Evolutionary conservation across 1,140 invertebrate species (phyloP), one percentile per base, ranked within the genome.

Genomic region (Neodiprion lecontei): DNA sequence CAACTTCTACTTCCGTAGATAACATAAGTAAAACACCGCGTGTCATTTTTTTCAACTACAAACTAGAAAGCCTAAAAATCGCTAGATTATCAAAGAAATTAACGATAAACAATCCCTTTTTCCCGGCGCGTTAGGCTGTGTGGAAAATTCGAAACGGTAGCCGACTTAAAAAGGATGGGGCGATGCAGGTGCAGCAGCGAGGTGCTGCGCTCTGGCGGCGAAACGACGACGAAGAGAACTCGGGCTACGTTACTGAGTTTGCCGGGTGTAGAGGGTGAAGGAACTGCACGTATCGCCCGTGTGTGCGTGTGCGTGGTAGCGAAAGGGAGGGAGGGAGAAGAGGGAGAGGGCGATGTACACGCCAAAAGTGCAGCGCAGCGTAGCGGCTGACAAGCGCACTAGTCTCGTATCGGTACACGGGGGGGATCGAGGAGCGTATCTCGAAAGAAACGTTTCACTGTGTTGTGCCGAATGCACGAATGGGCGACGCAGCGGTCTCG

Each of bases 141-240:
- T 40, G 28, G 28, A 40, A 61, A 61, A 61, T 40, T 40, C 53
- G 53, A 61, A 17, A 61, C 11, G 9, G 8, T 14, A 17, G n/a
- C n/a, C n/a, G 9, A 5, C 11, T 61, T 17, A 5, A 61, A 61
- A 53, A 53, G 10, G 50, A 53, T 53, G 53, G 11, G 4, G 11
- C 4, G n/a, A 61, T 17, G 53, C 53, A 61, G 53, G 8, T 61
- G 53, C 53, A 61, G 53, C 53, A 61, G 8, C 53, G 53, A 61
- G 53, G 53, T 61, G 53, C 53, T 61, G 53, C 53, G 53, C 53
- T 61, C 53, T 61, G n/a, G 53, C 53, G 53, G 53, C 53, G 53
- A 5, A 61, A 40, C 28, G 28, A 40, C 28, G 1, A 40, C 28
- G 28, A 40, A 40, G 28, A 40, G 28, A 40, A 40, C 28, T 40